These are phyloP conservation scores for Macroramphosus scolopax DNA, from an alignment of 2,797 vertebrate genomes.

Conservation along the genomic window DNA sequence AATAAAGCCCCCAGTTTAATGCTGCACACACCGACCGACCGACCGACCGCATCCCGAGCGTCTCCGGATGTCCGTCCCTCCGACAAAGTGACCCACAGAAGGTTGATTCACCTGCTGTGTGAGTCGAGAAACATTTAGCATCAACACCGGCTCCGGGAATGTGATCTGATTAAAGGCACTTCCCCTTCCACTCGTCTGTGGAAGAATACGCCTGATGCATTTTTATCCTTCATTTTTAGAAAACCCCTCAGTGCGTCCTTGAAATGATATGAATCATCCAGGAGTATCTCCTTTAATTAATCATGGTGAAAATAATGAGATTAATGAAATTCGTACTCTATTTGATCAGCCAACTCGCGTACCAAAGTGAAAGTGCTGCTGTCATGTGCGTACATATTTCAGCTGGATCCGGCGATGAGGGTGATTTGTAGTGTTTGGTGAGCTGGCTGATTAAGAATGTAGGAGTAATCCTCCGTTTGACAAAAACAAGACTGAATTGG, in stretches of 20 bases:
- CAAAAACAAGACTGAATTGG: slow-evolving; percentile 46
- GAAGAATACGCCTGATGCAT: slow-evolving; percentile 35
- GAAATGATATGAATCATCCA: slow-evolving; percentile 54
- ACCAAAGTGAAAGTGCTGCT: slow-evolving; percentile 42
- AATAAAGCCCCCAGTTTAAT: too few relatives aligned
- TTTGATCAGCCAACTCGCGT: slow-evolving; percentile 58
- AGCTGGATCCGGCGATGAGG: slow-evolving; percentile 43
- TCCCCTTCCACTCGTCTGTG: slow-evolving; percentile 17
- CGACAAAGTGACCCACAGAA: slow-evolving; percentile 32
- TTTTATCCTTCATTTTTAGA: slow-evolving; percentile 35
- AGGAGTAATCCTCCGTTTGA: slow-evolving; percentile 60
- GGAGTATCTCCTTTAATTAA: slow-evolving; percentile 54
- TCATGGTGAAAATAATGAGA: slow-evolving; percentile 52
- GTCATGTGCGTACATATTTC: slow-evolving; percentile 44
- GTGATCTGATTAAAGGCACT: slow-evolving; percentile 46
- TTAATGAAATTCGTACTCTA: slow-evolving; percentile 49
- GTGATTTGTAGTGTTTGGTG: slow-evolving; percentile 58
- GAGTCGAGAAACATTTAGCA: slow-evolving; percentile 53
- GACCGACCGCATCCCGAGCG: too few relatives aligned
- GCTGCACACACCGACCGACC: too few relatives aligned
- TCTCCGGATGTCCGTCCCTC: slow-evolving; percentile 8
- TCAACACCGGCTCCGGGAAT: slow-evolving; percentile 36
- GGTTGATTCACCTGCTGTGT: slow-evolving; percentile 44
- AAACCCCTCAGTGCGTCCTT: slow-evolving; percentile 51
- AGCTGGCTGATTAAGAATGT: slow-evolving; percentile 62